Evolutionary conservation across 2,888 invertebrate species (phyloP), one percentile per base, ranked within the genome.

Genomic region (Drosophila formosana): DNA sequence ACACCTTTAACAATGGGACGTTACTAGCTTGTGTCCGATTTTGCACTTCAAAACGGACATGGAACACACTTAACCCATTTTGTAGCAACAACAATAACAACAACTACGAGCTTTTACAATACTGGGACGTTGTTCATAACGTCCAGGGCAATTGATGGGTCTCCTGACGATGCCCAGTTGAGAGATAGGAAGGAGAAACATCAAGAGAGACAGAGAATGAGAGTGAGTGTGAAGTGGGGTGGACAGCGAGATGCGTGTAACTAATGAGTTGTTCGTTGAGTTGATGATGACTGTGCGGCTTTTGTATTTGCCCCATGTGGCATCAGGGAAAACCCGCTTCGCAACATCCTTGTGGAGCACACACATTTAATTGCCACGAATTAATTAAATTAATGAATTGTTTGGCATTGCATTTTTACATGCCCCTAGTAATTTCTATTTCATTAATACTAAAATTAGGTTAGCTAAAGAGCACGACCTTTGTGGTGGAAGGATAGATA

Each of bases 371-470:
- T 90, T 80, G 70, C 73, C 80, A 78, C 90, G 88, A 90, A 90
- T 90, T 90, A 91, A 90, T 89, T 89, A 78, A 89, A 90, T 89
- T 90, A 90, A 91, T 90, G 85, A 90, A 89, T 89, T 89, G 88
- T 90, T 88, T 89, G 80, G 65, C 78, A 70, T 68, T 74, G 80
- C 80, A 81, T 72, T 80, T 81, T 77, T 78, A 55, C 69, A 50
- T 66, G 51, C 57, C 71, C 11, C 46, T 34, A 50, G 60, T 50
- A 68, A 75, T 71, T 71, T 71, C 63, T 47, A 61, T 32, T 63
- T 76, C 80, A 79, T 82, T 75, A 67, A 58, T 76, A 80, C 56
- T n/a, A 70, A 68, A 76, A 67, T 79, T 68, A 66, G 66, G n/a
- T n/a, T 28, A 39, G 9, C 28, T 11, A 18, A 11, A 18, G 30